Evolutionary conservation across 2,113 vertebrate species (phyloP), one percentile per base, ranked within the genome.

Genomic region (Chascanopsetta lugubris): DNA sequence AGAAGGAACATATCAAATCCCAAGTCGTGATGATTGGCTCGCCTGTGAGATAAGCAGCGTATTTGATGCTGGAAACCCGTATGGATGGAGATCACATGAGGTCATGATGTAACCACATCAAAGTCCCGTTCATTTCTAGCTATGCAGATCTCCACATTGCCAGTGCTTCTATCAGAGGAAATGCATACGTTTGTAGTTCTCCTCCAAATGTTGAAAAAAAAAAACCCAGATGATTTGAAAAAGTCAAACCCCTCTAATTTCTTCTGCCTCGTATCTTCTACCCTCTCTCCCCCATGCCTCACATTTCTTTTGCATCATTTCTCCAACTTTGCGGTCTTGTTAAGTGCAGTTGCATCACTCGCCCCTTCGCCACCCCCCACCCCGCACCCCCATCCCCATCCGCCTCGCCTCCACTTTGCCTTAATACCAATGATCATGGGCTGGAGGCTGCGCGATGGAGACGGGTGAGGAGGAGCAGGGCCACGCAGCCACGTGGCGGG

Each of bases 331-430:
- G 51, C 72, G 67, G 55, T 73, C 26, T n/a, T 21, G 22, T 21
- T 51, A 65, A 68, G 67, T 45, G 51, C 59, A 18, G 54, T 74
- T 84, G 72, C 72, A 80, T 83, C 79, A 76, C 60, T 15, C 6
- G 27, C 1, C 8, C 36, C 60, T 20, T 6, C 1, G n/a, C n/a
- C n/a, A n/a, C 21, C 43, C 25, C 34, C 24, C 9, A 2, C 7
- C 8, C 22, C 20, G n/a, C n/a, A n/a, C n/a, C n/a, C n/a, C n/a
- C n/a, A n/a, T 18, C 43, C 25, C 34, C 24, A 7, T 2, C 7
- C 8, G 18, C 20, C 11, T 30, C 27, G 8, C 50, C 17, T 21
- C 13, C 3, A 25, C 17, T 22, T 36, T 25, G 3, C 26, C 59
- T 32, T 32, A 36, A 57, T 38, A 50, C 45, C 76, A 71, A 84